Conservation (phyloP, 2,888 invertebrate genomes). For the Malacosoma neustria region DNA sequence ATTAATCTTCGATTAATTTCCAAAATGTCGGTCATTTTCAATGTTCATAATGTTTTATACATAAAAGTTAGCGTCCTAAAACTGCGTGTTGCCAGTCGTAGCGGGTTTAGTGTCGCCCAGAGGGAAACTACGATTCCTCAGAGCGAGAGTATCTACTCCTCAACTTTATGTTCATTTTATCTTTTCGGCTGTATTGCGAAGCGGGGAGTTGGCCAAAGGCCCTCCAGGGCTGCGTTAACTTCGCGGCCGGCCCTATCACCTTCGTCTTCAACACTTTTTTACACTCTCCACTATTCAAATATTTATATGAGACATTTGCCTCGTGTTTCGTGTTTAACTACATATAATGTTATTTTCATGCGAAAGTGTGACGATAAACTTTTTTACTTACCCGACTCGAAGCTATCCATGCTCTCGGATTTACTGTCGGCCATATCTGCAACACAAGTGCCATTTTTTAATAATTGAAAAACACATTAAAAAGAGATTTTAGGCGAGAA, state of each 20-base stretch:
- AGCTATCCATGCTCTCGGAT: slow-evolving; percentile 67
- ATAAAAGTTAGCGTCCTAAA: slow-evolving; percentile 29
- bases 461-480: too few relatives aligned
- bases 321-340: slow-evolving; percentile 28
- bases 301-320: slow-evolving; percentile 41
- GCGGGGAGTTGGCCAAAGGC: slow-evolving; percentile 62
- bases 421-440: slow-evolving; percentile 61
- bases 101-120: slow-evolving; percentile 60
- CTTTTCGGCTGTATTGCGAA: slow-evolving; percentile 70
- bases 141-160: slow-evolving; percentile 67
- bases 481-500: too few relatives aligned
- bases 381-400: slow-evolving; percentile 53
- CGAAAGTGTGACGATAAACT: slow-evolving; percentile 6
- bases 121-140: slow-evolving; percentile 69
- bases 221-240: slow-evolving; percentile 69
- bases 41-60: too few relatives aligned
- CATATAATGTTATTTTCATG: slow-evolving; percentile 32
- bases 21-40: too few relatives aligned
- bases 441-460: slow-evolving; percentile 26
- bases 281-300: slow-evolving; percentile 62
- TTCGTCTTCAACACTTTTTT: slow-evolving; percentile 55
- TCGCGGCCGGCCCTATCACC: slow-evolving; percentile 51
- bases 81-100: slow-evolving; percentile 45
- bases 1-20: too few relatives aligned
- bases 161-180: slow-evolving; percentile 74